Percentiles rank a stretch among this genome's conserved stretches.
phyloP scores from a whole-genome alignment of 2,797 vertebrate genomes.

The Semaprochilodus insignis region DNA sequence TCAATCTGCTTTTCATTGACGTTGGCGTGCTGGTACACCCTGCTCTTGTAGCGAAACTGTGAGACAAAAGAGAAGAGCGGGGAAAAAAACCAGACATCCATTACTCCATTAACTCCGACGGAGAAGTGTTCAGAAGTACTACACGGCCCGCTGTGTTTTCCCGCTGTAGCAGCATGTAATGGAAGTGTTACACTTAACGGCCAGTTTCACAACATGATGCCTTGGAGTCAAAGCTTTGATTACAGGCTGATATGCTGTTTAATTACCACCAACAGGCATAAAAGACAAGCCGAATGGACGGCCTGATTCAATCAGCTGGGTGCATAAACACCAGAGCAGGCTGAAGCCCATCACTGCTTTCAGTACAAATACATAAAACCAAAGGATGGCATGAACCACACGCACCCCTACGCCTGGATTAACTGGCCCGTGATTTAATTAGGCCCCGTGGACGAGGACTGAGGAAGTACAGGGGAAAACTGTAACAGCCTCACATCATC shows the following conservation, averaged over 20 bases:
- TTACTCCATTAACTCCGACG: conserved; percentile 37
- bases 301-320: background rate
- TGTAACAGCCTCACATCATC: conserved; percentile 38
- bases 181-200: background rate
- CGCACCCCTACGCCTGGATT: background rate
- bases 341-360: conserved; percentile 21
- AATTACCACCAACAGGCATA: conserved; percentile 16
- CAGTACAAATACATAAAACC: conserved; percentile 11
- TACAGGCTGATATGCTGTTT: conserved; percentile 16
- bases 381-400: background rate
- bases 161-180: background rate
- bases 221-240: conserved; percentile 15
- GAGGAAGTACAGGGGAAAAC: conserved; percentile 7
- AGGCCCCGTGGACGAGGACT: background rate
- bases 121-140: background rate
- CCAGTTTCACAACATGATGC: background rate
- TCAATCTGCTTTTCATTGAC: conserved; percentile 87
- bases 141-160: background rate
- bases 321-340: conserved; percentile 7
- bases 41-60: conserved; percentile 89
- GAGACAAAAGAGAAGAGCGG: conserved; percentile 20
- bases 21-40: conserved; percentile 82
- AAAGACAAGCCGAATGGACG: conserved; percentile 13
- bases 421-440: background rate
- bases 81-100: background rate